phyloP scores from a whole-genome alignment of 1,140 invertebrate species.

The Diorhabda sublineata region DNA sequence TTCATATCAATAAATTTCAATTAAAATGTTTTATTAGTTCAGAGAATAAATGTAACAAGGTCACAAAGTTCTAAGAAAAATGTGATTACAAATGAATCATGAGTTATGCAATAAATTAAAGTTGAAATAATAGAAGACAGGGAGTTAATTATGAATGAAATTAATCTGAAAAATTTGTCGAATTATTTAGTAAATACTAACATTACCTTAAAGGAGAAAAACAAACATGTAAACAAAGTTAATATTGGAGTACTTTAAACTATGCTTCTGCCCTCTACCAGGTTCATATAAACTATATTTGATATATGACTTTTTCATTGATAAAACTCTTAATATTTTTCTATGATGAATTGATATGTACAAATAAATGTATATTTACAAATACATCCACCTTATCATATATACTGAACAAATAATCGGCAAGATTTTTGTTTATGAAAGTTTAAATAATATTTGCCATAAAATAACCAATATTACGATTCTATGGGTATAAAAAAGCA shows the following conservation, averaged over 20 bases:
- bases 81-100: neutral
- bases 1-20: constrained; percentile 7
- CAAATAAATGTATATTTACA: too few species aligned
- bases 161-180: neutral
- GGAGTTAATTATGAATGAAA: neutral
- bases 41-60: constrained; percentile 14
- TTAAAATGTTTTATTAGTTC: constrained; percentile 12
- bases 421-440: too few species aligned
- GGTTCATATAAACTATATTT: neutral
- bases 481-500: too few species aligned
- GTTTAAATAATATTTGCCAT: too few species aligned
- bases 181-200: neutral
- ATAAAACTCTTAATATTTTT: too few species aligned
- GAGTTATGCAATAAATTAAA: neutral
- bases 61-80: constrained; percentile 3
- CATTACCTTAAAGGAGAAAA: neutral
- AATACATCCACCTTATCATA: too few species aligned
- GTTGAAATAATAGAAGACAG: neutral
- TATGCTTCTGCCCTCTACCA: neutral
- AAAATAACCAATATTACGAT: too few species aligned
- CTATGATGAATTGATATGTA: too few species aligned
- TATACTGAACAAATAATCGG: too few species aligned
- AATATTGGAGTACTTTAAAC: constrained; percentile 12
- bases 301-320: too few species aligned
- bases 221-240: constrained; percentile 15